phyloP scores from a whole-genome alignment of 2,113 vertebrate species.

The Clupea harengus region DNA sequence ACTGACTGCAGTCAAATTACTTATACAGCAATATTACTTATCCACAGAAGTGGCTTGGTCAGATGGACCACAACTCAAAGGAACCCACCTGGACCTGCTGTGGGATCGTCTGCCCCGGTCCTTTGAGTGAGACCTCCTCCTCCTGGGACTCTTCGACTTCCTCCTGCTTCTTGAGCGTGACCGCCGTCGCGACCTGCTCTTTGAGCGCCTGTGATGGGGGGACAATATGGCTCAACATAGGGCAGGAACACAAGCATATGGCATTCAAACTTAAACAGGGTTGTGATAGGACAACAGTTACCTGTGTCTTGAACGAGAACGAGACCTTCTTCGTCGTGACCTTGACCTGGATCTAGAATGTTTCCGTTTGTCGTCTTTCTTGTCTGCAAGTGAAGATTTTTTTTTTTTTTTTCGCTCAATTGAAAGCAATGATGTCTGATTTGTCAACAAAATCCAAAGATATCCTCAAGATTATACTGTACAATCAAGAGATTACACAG shows the following conservation, averaged over 20 bases:
- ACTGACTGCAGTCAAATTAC: too few relatives aligned
- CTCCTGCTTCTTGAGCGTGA: constrained; percentile 90
- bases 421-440: background rate
- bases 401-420: background rate
- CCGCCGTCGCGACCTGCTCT: constrained; percentile 86
- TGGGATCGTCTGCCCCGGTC: constrained; percentile 83
- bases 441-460: too few relatives aligned
- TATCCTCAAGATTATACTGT: too few relatives aligned
- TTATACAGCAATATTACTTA: too few relatives aligned
- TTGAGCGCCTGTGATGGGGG: constrained; percentile 76
- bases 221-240: background rate
- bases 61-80: background rate
- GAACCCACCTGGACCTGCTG: constrained; percentile 81
- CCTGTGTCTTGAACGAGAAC: constrained; percentile 94
- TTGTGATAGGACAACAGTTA: constrained; percentile 41
- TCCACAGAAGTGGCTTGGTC: background rate
- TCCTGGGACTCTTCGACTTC: constrained; percentile 89
- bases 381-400: constrained; percentile 71
- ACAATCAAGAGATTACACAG: too few relatives aligned
- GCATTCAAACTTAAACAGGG: background rate
- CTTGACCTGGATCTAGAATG: constrained; percentile 88
- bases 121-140: constrained; percentile 85
- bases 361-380: constrained; percentile 95
- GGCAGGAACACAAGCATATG: background rate
- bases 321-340: constrained; percentile 86